Base-by-base conservation (phyloP, 2,888 invertebrate genomes). In the Athripsodes cinereus region DNA sequence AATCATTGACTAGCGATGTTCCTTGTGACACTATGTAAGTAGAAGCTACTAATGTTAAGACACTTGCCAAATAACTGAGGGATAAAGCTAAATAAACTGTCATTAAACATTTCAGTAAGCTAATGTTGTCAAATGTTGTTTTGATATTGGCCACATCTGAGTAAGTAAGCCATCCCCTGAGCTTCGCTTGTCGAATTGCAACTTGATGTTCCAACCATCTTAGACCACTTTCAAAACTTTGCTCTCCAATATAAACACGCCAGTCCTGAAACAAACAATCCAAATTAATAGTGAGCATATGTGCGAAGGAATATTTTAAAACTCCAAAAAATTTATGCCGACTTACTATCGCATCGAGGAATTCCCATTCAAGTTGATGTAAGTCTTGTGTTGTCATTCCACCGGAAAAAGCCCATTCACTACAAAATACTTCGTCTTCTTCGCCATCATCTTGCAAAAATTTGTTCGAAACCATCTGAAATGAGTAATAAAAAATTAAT, bases 381-480 rank as follows among this genome's bases (percentile, higher is more conserved):
- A 98, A 79, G 66, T 86, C 81, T 58, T 82, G 80, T 21, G 87
- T 78, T 60, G 84, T 80, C 65, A 94, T 79, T 60, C 88, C 86
- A 13, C 89, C 91, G 46, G 92, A 90, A 61, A 83, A 81, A 13
- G 97, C 96, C 96, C 97, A 98, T 74, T 96, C 94, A 57, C 88
- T 86, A 69, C 94, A 87, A 70, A 90, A 86, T 63, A 93, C 91
- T 72, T 94, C 93, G 69, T 95, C 95, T 63, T 91, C 89, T 69
- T 92, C 92, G 44, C 94, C 95, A 68, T 92, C 90, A 68, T 96
- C 95, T 74, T 96, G 91, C 66, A 95, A 78, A 74, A 93, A 96
- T 79, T 98, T 98, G 68, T 93, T 95, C 55, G 97, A 96, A 67
- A 97, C 88, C 90, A 97, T 90, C 96, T 96, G 71, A 10, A 71